Base-by-base conservation (phyloP, 2,888 invertebrate genomes). In the Polia nebulosa region DNA sequence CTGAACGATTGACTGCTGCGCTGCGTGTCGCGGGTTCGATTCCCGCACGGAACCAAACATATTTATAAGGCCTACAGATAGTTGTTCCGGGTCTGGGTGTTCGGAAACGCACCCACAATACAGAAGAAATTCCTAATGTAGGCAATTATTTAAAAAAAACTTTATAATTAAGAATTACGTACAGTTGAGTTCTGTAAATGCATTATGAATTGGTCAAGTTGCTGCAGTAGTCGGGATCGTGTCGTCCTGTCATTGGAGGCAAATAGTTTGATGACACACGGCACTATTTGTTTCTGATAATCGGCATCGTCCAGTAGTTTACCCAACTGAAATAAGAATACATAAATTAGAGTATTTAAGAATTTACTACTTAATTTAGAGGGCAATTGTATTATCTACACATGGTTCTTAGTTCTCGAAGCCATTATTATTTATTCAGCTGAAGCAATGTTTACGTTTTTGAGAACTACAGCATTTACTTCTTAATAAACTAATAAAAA, bases 251-350 rank as follows among this genome's bases (percentile, higher is more conserved):
- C 99, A 78, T 99, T 98, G 2, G 99, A 99, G 1, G 98, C 97
- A 92, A 99, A 99, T 73, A 99, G 95, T 92, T 99, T 99, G 9
- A 99, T 98, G 29, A 99, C 98, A 91, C 99, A 99, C 2, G 99
- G 99, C 58, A 99, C 99, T 87, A 99, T 99, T 88, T 98, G 98
- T 88, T 97, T 98, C 92, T 99, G 99, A 93, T 99, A 99, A 86
- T 99, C 99, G 0, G 97, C 96, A 86, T 99, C 98, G 56, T 98
- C 98, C 75, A 99, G 93, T 64, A 99, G 95, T 91, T 98, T 97
- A 22, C 99, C 99, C 82, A 99, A 95, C 98, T 99, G 96, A 78
- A 97, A 95, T 67, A 59, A 62, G 32, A 72, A 60, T 53, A 32
- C 49, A 32, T 6, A 53, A 27, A 34, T 34, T 32, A 8, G 20